Conservation (phyloP, 2,113 vertebrate genomes). For the Leucoraja erinaceus region DNA sequence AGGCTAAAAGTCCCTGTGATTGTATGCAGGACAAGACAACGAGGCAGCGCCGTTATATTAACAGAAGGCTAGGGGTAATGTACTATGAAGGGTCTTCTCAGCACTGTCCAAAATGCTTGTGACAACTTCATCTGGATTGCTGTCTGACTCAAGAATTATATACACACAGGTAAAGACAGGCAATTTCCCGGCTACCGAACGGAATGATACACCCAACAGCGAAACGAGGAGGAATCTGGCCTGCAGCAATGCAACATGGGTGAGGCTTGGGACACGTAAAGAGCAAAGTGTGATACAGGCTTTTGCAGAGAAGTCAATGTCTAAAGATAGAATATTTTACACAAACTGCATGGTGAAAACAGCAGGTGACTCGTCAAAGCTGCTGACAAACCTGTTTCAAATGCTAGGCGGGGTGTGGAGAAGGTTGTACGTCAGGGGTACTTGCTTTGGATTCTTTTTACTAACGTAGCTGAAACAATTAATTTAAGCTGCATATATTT, state of each 20-base stretch:
- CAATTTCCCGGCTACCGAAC: not conserved
- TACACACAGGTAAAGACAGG: slow-evolving; percentile 24
- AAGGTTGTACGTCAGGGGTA: not conserved
- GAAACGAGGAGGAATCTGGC: not conserved
- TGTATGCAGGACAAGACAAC: not conserved
- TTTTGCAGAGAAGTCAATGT: not conserved
- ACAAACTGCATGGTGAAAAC: not conserved
- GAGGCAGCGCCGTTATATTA: not conserved
- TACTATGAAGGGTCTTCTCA: not conserved
- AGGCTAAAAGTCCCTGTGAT: not conserved
- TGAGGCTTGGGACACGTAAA: slow-evolving; percentile 1
- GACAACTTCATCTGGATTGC: slow-evolving; percentile 18
- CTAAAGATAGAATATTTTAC: not conserved
- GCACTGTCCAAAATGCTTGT: not conserved
- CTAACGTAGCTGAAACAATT: too few relatives aligned
- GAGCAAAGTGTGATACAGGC: not conserved
- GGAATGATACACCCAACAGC: slow-evolving; percentile 16
- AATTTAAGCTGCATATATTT: not conserved
- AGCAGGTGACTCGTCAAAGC: not conserved
- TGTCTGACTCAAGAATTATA: slow-evolving; percentile 10
- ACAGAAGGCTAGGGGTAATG: not conserved
- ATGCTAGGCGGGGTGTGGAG: not conserved
- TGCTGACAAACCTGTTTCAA: not conserved
- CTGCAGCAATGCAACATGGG: slow-evolving; percentile 19
- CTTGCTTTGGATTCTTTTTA: too few relatives aligned